Evolutionary conservation across 2,113 vertebrate species (phyloP).

Genomic region (Sturnus vulgaris): DNA sequence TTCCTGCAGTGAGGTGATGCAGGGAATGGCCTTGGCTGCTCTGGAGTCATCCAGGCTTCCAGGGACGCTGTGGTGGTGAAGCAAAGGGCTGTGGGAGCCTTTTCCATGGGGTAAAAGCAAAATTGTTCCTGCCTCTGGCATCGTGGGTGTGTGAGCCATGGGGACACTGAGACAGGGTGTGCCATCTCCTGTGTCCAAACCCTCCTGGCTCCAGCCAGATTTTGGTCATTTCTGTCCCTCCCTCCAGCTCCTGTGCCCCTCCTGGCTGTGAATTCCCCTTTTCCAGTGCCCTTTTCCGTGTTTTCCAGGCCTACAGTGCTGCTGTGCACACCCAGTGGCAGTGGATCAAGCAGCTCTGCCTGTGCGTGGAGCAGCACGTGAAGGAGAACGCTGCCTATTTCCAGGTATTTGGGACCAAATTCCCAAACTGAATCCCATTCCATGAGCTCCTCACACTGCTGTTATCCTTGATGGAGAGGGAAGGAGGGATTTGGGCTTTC

Average conservation of each 20-base stretch:
- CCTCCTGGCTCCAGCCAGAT: neutral
- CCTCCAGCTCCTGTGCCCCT: neutral
- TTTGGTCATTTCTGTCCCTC: neutral
- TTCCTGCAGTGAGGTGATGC: neutral
- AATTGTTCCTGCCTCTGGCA: neutral
- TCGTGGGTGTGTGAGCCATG: fast-evolving
- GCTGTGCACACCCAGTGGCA: conserved; percentile 93
- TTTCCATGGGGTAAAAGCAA: neutral
- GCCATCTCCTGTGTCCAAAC: neutral
- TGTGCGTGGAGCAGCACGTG: conserved; percentile 93
- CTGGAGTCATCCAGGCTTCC: neutral
- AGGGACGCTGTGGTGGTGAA: neutral
- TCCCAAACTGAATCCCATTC: neutral
- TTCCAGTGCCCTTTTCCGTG: fast-evolving
- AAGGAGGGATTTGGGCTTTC: neutral
- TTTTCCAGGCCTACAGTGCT: conserved; percentile 88
- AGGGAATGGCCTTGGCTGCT: neutral
- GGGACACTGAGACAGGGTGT: neutral
- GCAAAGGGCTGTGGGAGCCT: neutral
- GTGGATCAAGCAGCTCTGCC: conserved; percentile 92
- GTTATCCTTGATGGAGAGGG: neutral
- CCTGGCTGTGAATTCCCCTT: neutral
- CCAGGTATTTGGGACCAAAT: conserved; percentile 74
- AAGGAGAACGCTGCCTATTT: conserved; percentile 92
- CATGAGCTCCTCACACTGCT: neutral